Evolutionary conservation across 2,888 invertebrate genomes (phyloP).

Genomic region (Lamellibrachia columna): DNA sequence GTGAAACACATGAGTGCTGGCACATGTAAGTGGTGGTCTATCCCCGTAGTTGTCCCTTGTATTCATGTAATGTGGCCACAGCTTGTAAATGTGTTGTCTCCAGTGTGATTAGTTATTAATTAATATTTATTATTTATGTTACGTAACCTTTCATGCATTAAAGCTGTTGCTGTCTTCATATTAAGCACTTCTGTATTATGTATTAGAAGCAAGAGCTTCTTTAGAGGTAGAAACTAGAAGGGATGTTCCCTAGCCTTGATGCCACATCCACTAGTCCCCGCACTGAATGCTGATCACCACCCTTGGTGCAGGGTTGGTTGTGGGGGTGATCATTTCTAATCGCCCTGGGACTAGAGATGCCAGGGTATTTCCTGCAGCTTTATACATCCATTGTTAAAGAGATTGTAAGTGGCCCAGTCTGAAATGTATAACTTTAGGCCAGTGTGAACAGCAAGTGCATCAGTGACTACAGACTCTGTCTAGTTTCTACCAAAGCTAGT

Average conservation of each 20-base stretch:
- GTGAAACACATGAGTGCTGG: conserved; percentile 43
- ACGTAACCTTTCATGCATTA: background rate
- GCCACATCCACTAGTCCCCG: background rate
- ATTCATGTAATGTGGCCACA: background rate
- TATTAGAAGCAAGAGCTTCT: background rate
- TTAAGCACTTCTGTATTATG: background rate
- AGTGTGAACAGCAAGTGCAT: background rate
- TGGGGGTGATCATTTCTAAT: too few relatives aligned
- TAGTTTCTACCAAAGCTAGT: background rate
- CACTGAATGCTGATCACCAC: too few relatives aligned
- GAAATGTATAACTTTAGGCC: background rate
- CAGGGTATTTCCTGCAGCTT: too few relatives aligned
- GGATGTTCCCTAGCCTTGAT: background rate
- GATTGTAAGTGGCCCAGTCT: too few relatives aligned
- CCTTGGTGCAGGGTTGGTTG: too few relatives aligned
- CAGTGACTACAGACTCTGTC: background rate
- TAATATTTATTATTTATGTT: background rate
- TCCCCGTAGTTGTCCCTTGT: background rate
- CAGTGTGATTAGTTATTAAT: background rate
- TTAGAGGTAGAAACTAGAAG: background rate
- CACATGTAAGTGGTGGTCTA: conserved; percentile 52
- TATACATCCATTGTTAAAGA: too few relatives aligned
- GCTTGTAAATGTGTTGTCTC: background rate
- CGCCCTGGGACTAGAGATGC: too few relatives aligned
- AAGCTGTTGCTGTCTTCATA: background rate